These are phyloP conservation scores for Cairina moschata DNA, from an alignment of 2,113 vertebrate genomes.

Conservation along the genomic window DNA sequence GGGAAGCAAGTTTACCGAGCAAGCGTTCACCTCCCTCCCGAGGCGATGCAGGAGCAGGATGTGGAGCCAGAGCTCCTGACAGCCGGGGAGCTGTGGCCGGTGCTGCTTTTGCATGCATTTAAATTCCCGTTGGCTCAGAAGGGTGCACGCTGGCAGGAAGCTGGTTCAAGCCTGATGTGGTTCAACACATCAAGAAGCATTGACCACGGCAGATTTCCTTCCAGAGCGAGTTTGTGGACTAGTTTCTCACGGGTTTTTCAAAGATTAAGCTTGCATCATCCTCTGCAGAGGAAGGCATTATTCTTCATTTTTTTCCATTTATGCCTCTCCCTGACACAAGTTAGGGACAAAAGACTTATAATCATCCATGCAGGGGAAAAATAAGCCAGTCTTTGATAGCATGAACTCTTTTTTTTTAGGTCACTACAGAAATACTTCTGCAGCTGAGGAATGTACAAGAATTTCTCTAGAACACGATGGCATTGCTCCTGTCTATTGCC, in stretches of 20 bases:
- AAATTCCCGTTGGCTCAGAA: background rate
- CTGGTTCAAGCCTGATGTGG: too few relatives aligned
- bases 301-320: background rate
- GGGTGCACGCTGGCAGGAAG: accelerated
- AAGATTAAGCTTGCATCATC: background rate
- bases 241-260: background rate
- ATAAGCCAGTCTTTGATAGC: background rate
- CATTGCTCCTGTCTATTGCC: background rate
- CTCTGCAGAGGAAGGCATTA: background rate
- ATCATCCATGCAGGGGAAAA: background rate
- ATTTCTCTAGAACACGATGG: background rate
- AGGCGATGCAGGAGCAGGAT: background rate
- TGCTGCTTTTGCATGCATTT: background rate
- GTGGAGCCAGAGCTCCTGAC: background rate
- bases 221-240: background rate
- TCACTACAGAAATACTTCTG: background rate
- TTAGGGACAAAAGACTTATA: background rate
- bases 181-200: background rate
- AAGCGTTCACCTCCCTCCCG: background rate
- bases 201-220: background rate
- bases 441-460: background rate
- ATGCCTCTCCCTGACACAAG: background rate
- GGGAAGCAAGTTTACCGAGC: background rate
- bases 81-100: background rate
- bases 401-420: background rate